These are phyloP conservation scores for Euplagia quadripunctaria DNA, from an alignment of 2,888 invertebrate species.

Conservation along the genomic window DNA sequence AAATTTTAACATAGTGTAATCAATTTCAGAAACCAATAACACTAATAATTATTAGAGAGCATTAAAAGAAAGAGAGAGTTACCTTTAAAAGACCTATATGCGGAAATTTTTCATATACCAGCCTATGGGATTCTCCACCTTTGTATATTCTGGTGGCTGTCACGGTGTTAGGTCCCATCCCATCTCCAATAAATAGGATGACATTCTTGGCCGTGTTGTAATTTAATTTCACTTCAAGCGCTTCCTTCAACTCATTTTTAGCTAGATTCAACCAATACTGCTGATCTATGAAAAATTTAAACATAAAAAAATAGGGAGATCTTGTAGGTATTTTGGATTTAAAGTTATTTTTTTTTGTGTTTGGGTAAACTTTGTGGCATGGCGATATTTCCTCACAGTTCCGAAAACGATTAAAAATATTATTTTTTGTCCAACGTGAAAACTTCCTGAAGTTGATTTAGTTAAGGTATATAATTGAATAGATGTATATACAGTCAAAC, in stretches of 20 bases:
- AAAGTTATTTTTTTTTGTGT: too few species aligned
- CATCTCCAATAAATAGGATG: conserved; percentile 95
- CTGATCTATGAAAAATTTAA: conserved; percentile 34
- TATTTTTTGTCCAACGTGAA: too few species aligned
- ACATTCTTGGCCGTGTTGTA: conserved; percentile 92
- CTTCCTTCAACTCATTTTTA: conserved; percentile 83
- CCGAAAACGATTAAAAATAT: too few species aligned
- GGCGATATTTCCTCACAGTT: too few species aligned
- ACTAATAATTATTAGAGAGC: too few species aligned
- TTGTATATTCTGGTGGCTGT: conserved; percentile 94
- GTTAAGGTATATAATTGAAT: too few species aligned
- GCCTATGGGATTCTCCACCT: conserved; percentile 90
- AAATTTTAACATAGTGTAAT: too few species aligned
- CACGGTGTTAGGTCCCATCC: conserved; percentile 95
- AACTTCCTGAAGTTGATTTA: too few species aligned
- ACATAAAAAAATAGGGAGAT: background rate
- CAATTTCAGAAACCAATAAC: too few species aligned
- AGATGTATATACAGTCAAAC: too few species aligned
- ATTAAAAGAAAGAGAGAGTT: background rate
- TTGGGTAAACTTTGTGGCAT: too few species aligned
- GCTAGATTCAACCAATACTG: conserved; percentile 83
- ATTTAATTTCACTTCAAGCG: conserved; percentile 88
- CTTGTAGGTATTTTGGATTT: too few species aligned
- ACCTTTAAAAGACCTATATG: conserved; percentile 94
- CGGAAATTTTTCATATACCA: conserved; percentile 94